These are phyloP conservation scores for Seriola dumerili DNA, from an alignment of 2,113 vertebrate genomes.

Conservation along the genomic window DNA sequence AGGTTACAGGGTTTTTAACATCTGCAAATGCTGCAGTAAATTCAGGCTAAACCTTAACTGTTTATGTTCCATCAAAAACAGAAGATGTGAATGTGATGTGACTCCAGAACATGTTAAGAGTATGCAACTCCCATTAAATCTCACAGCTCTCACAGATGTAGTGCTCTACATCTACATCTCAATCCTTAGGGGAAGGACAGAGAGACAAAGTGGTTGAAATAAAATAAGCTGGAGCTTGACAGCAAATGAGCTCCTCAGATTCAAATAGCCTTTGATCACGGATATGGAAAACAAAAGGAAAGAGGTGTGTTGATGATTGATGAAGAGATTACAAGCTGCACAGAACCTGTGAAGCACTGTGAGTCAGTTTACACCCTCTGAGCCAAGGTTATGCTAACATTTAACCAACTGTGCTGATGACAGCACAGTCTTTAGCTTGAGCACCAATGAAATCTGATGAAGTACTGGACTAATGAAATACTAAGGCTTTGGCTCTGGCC, in stretches of 20 bases:
- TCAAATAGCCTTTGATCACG: conserved; percentile 13
- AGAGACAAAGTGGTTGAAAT: neutral
- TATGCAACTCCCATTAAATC: too few species aligned
- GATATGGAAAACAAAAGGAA: neutral
- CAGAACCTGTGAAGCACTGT: neutral
- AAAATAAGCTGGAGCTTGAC: neutral
- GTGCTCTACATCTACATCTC: too few species aligned
- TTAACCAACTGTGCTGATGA: conserved; percentile 41
- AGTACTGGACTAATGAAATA: neutral
- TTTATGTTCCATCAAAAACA: too few species aligned
- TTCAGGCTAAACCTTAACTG: too few species aligned
- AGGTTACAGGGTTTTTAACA: too few species aligned
- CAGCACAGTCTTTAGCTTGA: conserved; percentile 23
- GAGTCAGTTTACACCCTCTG: conserved; percentile 7
- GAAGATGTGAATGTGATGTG: too few species aligned
- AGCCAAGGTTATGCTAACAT: neutral
- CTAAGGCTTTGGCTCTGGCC: neutral
- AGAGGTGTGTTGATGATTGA: neutral
- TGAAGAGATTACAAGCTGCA: conserved; percentile 25
- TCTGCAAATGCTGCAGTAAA: too few species aligned
- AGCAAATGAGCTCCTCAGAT: neutral
- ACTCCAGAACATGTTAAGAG: too few species aligned
- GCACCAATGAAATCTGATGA: conserved; percentile 35
- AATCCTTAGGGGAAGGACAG: too few species aligned
- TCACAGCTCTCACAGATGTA: too few species aligned